Base-by-base conservation (phyloP, 2,888 invertebrate genomes). In the Trichogramma evanescens region DNA sequence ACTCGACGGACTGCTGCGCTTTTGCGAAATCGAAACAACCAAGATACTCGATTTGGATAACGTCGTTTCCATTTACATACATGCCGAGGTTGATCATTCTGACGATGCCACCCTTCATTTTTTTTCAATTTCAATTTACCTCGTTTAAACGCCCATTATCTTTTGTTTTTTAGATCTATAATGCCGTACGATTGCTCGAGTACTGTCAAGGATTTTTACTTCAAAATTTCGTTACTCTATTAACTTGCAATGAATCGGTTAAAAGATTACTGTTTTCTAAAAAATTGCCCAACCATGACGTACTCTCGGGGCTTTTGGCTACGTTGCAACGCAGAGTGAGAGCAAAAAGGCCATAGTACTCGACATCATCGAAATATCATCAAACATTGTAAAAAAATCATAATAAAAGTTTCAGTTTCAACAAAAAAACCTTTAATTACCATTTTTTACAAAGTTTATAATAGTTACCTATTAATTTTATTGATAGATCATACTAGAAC, bases 171-270 rank as follows among this genome's bases (percentile, higher is more conserved):
- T 71, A 91, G 90, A 92, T 93, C 13, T 93, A 94, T 74, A 92
- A 90, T 71, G 93, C 93, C 41, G 84, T 86, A 44, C 91, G 92
- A 75, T 81, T 94, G 46, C 79, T 94, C 71, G 93, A 93, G 78
- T 93, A 91, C 77, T 93, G 93, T 73, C 93, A 93, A 80, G 92
- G 92, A 56, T 93, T 93, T 76, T 81, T 94, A 40, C 82, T 94
- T 51, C 93, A 94, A 79, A 93, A 94, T 73, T 91, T 94, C 92
- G 92, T 93, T n/a, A 91, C 93, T n/a, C 80, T 93, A 40, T 81
- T 94, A 53, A 93, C 93, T 0, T 93, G 92, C 72, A 93, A 93
- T 71, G 93, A 93, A 74, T 92, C 92, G 0, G 93, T 93, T 0
- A 91, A 93, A 73, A 84, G 93, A 64, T 80, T 94, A 59, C 82